Conservation (phyloP, 1,140 invertebrate genomes). For the Drosophila chauvacae region DNA sequence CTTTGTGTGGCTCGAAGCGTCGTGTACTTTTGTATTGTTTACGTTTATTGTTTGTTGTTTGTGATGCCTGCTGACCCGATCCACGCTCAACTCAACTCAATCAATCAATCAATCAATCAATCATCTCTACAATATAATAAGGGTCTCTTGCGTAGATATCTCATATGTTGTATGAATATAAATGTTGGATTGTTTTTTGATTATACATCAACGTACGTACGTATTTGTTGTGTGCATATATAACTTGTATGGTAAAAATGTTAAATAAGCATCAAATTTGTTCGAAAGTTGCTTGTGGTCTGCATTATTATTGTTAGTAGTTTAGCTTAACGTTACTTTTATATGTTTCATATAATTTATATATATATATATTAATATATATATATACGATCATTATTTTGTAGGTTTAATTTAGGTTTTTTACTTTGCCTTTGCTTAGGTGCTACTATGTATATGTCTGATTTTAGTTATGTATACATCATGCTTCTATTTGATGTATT, state of each 20-base stretch:
- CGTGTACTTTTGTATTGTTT: conserved; percentile 39
- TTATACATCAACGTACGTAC: conserved; percentile 88
- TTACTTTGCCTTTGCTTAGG: conserved; percentile 57
- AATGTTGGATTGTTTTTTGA: conserved; percentile 87
- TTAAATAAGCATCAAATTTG: conserved; percentile 96
- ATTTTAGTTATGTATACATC: conserved; percentile 39
- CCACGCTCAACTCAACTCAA: conserved; percentile 18
- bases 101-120: conserved; percentile 11
- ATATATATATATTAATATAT: conserved; percentile 14
- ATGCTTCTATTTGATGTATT: conserved; percentile 47
- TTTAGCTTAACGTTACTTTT: conserved; percentile 88
- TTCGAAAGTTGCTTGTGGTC: conserved; percentile 96
- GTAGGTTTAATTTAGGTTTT: conserved; percentile 52
- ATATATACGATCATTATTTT: conserved; percentile 45
- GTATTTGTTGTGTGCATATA: conserved; percentile 89
- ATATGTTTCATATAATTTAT: conserved; percentile 88
- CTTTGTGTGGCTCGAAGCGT: conserved; percentile 54
- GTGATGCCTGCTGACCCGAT: conserved; percentile 46
- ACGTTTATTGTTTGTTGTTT: conserved; percentile 25
- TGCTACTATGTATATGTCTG: conserved; percentile 58
- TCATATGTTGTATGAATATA: conserved; percentile 66
- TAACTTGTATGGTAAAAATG: conserved; percentile 74
- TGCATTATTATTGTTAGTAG: conserved; percentile 89
- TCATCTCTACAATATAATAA: conserved; percentile 37
- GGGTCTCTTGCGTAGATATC: conserved; percentile 84